phyloP scores from a whole-genome alignment of 2,113 vertebrate genomes.

The Hippocampus guttulatus region DNA sequence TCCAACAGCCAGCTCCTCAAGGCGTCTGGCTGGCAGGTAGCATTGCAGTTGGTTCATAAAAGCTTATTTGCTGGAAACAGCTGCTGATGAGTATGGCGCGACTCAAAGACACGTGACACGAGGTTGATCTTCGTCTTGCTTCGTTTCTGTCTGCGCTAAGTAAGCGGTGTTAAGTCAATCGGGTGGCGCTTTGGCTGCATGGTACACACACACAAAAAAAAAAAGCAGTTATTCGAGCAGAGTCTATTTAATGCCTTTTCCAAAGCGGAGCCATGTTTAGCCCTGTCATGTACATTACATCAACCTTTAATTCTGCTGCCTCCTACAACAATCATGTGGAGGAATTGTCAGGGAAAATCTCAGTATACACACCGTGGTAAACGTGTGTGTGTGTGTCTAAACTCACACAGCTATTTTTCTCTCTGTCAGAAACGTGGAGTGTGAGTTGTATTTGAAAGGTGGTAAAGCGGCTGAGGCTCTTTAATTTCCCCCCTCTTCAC shows the following conservation, averaged over 20 bases:
- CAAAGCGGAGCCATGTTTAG: slow-evolving; percentile 27
- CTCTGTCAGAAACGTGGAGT: slow-evolving; percentile 54
- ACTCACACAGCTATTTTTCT: slow-evolving; percentile 38
- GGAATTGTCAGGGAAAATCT: slow-evolving; percentile 45
- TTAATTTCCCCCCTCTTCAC: slow-evolving; percentile 67
- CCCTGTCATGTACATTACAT: slow-evolving; percentile 43
- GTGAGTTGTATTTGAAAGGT: slow-evolving; percentile 69
- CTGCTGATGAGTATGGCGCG: not conserved
- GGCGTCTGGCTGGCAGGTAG: not conserved
- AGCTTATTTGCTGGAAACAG: slow-evolving; percentile 3
- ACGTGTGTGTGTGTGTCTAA: slow-evolving; percentile 15
- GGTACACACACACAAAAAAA: not conserved
- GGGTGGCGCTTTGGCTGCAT: slow-evolving; percentile 1
- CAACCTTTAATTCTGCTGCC: slow-evolving; percentile 47
- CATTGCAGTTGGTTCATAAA: not conserved
- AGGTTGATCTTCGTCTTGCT: not conserved
- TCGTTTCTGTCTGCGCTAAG: slow-evolving; percentile 11
- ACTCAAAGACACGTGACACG: not conserved
- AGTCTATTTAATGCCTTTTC: slow-evolving; percentile 10
- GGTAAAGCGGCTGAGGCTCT: slow-evolving; percentile 70
- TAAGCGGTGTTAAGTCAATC: slow-evolving; percentile 9
- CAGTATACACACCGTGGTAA: slow-evolving; percentile 18
- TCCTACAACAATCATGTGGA: slow-evolving; percentile 49
- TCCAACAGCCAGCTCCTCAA: not conserved
- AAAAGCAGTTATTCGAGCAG: slow-evolving; percentile 5